phyloP scores from a whole-genome alignment of 2,888 invertebrate species.

The Leucophenga montana region DNA sequence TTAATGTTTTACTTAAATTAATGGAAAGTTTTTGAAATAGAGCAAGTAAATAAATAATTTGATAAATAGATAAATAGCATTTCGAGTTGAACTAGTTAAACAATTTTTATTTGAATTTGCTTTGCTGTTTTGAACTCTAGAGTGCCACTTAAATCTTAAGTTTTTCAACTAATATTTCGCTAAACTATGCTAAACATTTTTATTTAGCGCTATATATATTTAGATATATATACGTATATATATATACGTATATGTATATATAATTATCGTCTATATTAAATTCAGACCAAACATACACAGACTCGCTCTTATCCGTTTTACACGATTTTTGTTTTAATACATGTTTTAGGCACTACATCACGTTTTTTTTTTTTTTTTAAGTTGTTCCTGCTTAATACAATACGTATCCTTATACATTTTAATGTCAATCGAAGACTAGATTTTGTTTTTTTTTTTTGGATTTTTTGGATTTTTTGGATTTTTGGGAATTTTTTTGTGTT shows the following conservation, averaged over 20 bases:
- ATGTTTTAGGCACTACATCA: conserved; percentile 64
- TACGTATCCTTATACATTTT: no score
- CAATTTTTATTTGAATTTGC: conserved; percentile 7
- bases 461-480: conserved; percentile 29
- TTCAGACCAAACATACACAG: background rate
- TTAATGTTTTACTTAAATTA: no score
- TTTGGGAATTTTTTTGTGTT: no score
- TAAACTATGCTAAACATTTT: conserved; percentile 4
- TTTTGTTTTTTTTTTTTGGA: no score
- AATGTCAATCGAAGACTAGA: background rate
- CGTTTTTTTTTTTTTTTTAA: conserved; percentile 39
- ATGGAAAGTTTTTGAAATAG: no score
- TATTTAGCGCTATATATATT: no score
- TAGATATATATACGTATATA: no score
- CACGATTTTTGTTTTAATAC: conserved; percentile 1
- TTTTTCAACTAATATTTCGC: conserved; percentile 7
- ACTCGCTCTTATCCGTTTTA: background rate
- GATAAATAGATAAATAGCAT: background rate
- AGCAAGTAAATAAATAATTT: no score
- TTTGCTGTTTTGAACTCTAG: conserved; percentile 32
- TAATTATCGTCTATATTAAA: no score
- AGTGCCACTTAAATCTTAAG: conserved; percentile 45
- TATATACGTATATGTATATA: no score
- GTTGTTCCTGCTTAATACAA: no score
- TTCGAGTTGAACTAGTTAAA: no score